Percentiles rank a stretch among this genome's conserved stretches.
Conservation (phyloP, 2,113 vertebrate species). For the Microcebus tavaratra region DNA sequence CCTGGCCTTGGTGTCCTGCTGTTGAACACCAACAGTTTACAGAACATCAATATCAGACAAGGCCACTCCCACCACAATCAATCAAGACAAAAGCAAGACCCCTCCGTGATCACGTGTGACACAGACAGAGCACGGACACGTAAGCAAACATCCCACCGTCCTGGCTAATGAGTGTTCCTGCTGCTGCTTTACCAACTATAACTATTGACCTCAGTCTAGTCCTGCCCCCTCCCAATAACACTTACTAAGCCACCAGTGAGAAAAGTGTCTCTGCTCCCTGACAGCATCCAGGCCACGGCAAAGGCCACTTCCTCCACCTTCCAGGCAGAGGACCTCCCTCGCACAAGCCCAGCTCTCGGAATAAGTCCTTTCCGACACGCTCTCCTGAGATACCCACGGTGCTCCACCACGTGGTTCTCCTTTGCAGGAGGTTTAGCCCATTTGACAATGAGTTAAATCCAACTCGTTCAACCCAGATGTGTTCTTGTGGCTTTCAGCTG, state of each 20-base stretch:
- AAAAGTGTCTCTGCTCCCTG: background rate
- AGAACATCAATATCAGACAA: background rate
- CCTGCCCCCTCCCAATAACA: background rate
- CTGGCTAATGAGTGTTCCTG: fast-evolving
- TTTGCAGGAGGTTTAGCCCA: background rate
- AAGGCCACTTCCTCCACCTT: fast-evolving
- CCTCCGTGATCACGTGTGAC: background rate
- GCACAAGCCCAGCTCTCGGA: background rate
- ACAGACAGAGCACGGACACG: background rate
- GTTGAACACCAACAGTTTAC: background rate
- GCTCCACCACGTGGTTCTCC: background rate
- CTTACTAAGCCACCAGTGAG: background rate
- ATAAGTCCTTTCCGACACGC: background rate
- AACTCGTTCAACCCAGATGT: fast-evolving
- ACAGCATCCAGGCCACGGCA: background rate
- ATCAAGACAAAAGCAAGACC: background rate
- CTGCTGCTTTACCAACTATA: background rate
- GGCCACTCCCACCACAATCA: fast-evolving
- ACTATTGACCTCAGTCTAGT: too few species aligned
- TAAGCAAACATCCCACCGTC: too few species aligned
- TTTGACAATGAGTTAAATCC: background rate
- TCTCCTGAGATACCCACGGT: background rate
- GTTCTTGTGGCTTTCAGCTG: background rate
- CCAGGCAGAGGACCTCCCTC: too few species aligned
- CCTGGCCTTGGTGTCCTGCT: background rate